Base-by-base conservation (phyloP, 92 coral and sea anemone species). In the Porites rus region DNA sequence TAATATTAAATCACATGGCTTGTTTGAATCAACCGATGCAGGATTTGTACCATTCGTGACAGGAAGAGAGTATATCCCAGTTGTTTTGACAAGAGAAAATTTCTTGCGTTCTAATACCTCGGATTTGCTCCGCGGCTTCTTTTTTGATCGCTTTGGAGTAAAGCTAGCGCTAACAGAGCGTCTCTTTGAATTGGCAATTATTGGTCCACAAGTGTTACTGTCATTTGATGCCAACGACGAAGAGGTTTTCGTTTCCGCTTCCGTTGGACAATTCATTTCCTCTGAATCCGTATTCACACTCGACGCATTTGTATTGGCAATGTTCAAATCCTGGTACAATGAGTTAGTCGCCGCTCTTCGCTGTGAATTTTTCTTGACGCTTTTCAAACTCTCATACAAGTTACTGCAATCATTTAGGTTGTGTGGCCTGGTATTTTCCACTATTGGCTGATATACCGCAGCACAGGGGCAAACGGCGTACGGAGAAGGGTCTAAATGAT, bases 381-480 rank as follows among this genome's bases (percentile, higher is more conserved):
- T 74, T 18, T 76, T 56, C 64, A 83, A 31, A 7, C 72, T 83
- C 62, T 83, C 87, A 51, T 83, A 83, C 17, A 83, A 12, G 53
- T 62, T 64, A 52, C 21, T 64, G 65, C 59, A n/a, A 50, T 61
- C 62, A 38, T 53, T 25, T 8, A 18, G 68, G 54, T 21, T 16
- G 53, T 81, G 85, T 24, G 85, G 76, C 19, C 76, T 69, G 66
- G 85, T 53, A 58, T 81, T 81, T 18, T 69, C 85, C 56, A 81
- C 76, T 11, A 52, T 58, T 16, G 87, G 63, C 56, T 83, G 87
- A 51, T 83, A 83, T 21, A 72, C 79, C 2, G 31, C 9, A 1
- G 86, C 46, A 46, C 59, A 70, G 1, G 78, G 78, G 20, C 24
- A 5, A 8, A 51, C 72, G 14, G 61, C 62, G 53, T 75, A 46